Evolutionary conservation across 2,113 vertebrate genomes (phyloP), one percentile per base, ranked within the genome.

Genomic region (Melanerpes aurifrons): DNA sequence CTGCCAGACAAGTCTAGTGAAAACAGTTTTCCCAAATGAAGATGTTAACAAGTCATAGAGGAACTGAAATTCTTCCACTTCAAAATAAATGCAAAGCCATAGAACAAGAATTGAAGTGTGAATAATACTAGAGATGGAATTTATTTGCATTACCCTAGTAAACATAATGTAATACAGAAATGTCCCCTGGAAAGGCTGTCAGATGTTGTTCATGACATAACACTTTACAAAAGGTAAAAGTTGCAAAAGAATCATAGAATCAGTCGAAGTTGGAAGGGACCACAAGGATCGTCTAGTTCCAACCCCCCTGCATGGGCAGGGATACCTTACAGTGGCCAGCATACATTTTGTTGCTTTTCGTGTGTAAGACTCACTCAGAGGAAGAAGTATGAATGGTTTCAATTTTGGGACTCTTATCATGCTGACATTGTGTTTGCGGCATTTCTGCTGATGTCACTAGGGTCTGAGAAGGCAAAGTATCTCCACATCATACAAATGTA

Each of bases 391-490:
- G 24, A 80, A 21, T n/a, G n/a, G 45, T 81, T 86, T 87, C 57
- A 63, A 54, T 21, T 48, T 59, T 84, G 40, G 71, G 85, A 58
- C 72, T 82, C 13, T 0, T 89, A 47, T 69, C 75, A 32, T n/a
- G 7, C 43, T 70, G 93, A 61, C 3, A 1, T 48, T 68, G 22
- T 47, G 67, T 76, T 88, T 4, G 12, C 70, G 50, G 43, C 29
- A 86, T 86, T 84, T 29, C 67, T 89, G 57, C 68, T 95, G 71
- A 94, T 74, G 61, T 94, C 74, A 96, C 17, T 53, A 45, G 20
- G 78, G 40, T 31, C 57, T 74, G 63, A 89, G 92, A 87, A 76
- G 56, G 25, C 57, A 54, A 77, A 79, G 16, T 56, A 63, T 85
- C 70, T 80, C 37, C 75, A 77, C 64, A 91, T 90, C 76, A 74